Evolutionary conservation across 92 coral and sea anemone genomes (phyloP).

Genomic region (Paramuricea clavata): DNA sequence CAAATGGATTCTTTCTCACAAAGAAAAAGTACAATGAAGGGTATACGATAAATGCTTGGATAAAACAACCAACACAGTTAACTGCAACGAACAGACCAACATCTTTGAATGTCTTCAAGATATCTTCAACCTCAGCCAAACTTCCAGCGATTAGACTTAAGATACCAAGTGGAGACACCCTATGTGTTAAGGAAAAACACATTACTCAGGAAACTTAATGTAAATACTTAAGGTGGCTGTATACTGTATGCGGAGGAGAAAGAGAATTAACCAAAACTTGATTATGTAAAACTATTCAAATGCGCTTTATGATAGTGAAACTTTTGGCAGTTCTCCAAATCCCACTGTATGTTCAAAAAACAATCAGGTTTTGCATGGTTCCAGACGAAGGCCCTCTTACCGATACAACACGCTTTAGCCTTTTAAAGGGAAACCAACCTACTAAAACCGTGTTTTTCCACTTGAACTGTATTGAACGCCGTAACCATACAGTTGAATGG

Average conservation of each 20-base stretch:
- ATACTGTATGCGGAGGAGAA: neutral
- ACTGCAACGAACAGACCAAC: slow-evolving; percentile 9
- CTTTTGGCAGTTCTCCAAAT: no score
- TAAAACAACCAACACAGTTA: neutral
- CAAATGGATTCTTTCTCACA: neutral
- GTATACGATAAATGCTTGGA: neutral
- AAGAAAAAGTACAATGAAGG: slow-evolving; percentile 14
- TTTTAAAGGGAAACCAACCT: no score
- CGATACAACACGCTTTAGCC: no score
- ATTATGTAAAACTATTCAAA: no score
- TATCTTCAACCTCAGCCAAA: neutral
- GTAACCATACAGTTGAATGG: no score
- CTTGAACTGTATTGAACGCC: no score
- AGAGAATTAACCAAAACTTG: no score
- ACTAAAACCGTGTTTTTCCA: no score
- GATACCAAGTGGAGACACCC: slow-evolving; percentile 28
- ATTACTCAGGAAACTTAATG: neutral
- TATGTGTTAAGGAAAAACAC: neutral
- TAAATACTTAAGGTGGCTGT: neutral
- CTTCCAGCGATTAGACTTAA: slow-evolving; percentile 23
- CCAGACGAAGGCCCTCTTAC: no score
- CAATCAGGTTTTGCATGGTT: no score
- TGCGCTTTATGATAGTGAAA: no score
- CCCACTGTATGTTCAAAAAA: no score
- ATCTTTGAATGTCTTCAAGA: neutral